phyloP scores from a whole-genome alignment of 35 echinoderm and acorn worm genomes.

The Heliocidaris erythrogramma region DNA sequence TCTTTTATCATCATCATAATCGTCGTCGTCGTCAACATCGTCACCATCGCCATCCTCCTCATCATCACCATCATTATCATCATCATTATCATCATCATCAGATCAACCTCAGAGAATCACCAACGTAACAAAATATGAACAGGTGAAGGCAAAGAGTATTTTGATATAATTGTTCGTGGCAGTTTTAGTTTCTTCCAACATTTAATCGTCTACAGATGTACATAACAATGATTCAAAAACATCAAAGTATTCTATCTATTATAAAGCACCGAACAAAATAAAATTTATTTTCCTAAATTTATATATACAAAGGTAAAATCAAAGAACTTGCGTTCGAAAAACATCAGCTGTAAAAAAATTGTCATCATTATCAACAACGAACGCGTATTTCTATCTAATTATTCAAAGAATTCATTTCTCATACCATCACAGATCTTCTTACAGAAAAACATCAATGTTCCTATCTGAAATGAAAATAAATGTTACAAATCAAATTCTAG shows the following conservation, averaged over 20 bases:
- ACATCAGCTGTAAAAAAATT: background rate
- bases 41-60: background rate
- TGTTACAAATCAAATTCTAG: background rate
- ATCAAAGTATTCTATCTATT: background rate
- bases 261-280: background rate
- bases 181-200: background rate
- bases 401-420: background rate
- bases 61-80: background rate
- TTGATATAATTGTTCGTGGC: background rate
- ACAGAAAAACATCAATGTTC: background rate
- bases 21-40: background rate
- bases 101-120: background rate
- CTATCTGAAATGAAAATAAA: background rate
- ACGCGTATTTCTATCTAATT: no score
- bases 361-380: no score
- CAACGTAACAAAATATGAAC: background rate
- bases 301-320: background rate
- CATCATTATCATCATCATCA: background rate
- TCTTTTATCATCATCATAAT: background rate
- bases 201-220: background rate
- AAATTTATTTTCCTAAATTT: background rate
- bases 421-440: no score
- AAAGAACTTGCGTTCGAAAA: background rate
- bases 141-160: background rate
- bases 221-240: no score